phyloP scores from a whole-genome alignment of 2,888 invertebrate species.

The Creontiades dilutus region DNA sequence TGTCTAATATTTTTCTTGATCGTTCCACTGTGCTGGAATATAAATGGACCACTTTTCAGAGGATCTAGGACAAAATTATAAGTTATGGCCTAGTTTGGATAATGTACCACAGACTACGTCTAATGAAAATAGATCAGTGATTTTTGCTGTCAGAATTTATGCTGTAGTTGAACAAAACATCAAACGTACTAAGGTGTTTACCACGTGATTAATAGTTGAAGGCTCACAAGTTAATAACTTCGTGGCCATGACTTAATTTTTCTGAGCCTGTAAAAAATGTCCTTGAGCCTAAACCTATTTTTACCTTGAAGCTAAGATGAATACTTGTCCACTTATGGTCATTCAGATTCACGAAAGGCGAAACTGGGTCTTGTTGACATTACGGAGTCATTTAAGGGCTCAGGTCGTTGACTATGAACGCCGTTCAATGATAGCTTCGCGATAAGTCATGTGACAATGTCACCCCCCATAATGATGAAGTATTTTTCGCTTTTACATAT shows the following conservation, averaged over 20 bases:
- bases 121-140: no score
- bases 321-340: neutral
- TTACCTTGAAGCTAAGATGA: neutral
- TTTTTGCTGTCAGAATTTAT: no score
- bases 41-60: no score
- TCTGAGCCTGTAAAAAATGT: neutral
- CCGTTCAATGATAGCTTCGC: neutral
- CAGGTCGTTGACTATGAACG: constrained; percentile 1
- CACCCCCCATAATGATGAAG: neutral
- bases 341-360: neutral
- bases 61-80: no score
- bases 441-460: constrained; percentile 1
- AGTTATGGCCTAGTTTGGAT: no score
- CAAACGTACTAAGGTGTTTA: no score
- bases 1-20: no score
- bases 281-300: neutral
- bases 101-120: no score
- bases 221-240: no score
- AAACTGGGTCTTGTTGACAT: constrained; percentile 19
- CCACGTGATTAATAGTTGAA: no score
- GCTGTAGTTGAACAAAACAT: no score
- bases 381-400: neutral
- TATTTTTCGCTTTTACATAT: neutral
- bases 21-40: no score
- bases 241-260: neutral